Percentiles rank a stretch among this genome's conserved stretches.
phyloP scores from a whole-genome alignment of 2,888 invertebrate genomes.

The Protophormia terraenovae region DNA sequence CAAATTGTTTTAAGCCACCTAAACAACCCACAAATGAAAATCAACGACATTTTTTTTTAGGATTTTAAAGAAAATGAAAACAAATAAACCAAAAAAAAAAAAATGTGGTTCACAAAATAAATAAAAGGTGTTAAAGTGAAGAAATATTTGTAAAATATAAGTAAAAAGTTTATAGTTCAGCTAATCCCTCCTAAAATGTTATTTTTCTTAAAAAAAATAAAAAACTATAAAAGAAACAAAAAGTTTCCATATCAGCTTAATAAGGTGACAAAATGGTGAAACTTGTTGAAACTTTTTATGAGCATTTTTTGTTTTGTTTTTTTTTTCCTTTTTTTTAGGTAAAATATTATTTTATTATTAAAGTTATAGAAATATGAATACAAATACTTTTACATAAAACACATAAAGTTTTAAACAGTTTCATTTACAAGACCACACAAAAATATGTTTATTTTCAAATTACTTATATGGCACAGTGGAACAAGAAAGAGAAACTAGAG shows the following conservation, averaged over 20 bases:
- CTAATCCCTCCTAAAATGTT: neutral
- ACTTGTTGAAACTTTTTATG: constrained; percentile 58
- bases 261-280: constrained; percentile 51
- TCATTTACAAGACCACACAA: neutral
- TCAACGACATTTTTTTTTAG: constrained; percentile 8
- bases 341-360: constrained; percentile 25
- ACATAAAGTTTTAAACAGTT: neutral
- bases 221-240: neutral
- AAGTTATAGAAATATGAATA: constrained; percentile 6
- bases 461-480: neutral
- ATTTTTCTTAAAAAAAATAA: neutral
- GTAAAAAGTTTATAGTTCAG: neutral
- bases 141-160: neutral
- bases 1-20: constrained; percentile 1
- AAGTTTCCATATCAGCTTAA: neutral
- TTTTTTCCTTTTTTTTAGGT: constrained; percentile 2
- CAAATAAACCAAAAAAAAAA: too few relatives aligned
- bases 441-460: neutral
- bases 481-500: neutral
- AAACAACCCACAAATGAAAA: neutral
- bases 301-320: too few relatives aligned
- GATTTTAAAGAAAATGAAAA: neutral
- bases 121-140: neutral
- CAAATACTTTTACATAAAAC: neutral
- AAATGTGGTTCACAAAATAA: neutral